Percentiles rank a stretch among this genome's conserved stretches.
Conservation (phyloP, 2,888 invertebrate species). For the Anthophora plumipes region DNA sequence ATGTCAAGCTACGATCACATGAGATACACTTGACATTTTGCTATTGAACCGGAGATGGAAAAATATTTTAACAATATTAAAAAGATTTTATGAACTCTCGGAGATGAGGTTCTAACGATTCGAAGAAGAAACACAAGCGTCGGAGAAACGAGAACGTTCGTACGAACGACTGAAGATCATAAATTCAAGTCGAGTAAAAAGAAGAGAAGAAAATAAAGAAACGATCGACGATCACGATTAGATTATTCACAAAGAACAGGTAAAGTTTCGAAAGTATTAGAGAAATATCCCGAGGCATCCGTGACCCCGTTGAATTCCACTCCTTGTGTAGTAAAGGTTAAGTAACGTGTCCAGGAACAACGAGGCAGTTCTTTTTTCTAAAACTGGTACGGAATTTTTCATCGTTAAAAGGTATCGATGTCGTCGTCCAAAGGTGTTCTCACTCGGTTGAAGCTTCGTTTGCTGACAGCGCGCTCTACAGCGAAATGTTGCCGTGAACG, state of each 20-base stretch:
- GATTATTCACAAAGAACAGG: neutral
- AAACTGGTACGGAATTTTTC: neutral
- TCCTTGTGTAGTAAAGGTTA: conserved; percentile 28
- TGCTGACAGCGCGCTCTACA: neutral
- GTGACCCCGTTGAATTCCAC: conserved; percentile 30
- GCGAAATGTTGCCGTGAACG: conserved; percentile 55
- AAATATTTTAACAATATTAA: no score
- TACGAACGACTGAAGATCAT: neutral
- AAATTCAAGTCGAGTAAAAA: neutral
- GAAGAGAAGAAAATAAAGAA: neutral
- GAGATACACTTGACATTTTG: no score
- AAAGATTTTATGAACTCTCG: no score
- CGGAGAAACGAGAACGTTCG: no score
- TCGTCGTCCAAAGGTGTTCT: conserved; percentile 15
- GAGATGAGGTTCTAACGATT: no score
- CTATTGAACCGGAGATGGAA: no score
- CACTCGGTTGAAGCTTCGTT: conserved; percentile 5
- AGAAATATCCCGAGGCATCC: conserved; percentile 18
- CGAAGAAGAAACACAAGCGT: no score
- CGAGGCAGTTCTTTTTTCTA: neutral
- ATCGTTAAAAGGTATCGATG: conserved; percentile 32
- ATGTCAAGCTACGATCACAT: no score
- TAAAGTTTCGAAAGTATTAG: conserved; percentile 42
- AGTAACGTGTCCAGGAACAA: conserved; percentile 9
- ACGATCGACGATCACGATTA: neutral